Conservation (phyloP, 1,140 invertebrate genomes). For the Paramacrobiotus metropolitanus region DNA sequence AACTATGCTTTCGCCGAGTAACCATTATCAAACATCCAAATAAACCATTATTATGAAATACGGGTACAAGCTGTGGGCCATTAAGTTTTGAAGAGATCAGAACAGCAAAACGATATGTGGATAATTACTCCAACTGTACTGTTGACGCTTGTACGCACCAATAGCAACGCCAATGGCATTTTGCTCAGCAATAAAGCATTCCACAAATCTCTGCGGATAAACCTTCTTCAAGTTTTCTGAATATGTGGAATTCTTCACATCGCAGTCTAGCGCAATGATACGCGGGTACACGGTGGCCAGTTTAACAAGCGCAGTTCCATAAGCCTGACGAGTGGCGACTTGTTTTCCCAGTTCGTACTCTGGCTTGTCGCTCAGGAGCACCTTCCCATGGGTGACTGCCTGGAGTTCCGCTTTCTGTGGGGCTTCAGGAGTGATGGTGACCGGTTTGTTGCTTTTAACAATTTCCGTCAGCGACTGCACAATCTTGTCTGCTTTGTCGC, state of each 20-base stretch:
- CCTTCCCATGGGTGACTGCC: slow-evolving; percentile 23
- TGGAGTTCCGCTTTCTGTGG: slow-evolving; percentile 12
- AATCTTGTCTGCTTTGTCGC: slow-evolving; percentile 45
- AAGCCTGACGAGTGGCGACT: slow-evolving; percentile 75
- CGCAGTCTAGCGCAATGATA: slow-evolving; percentile 76
- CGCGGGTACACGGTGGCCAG: slow-evolving; percentile 50
- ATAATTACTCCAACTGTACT: slow-evolving; percentile 9
- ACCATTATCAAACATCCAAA: neutral
- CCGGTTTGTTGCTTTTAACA: slow-evolving; percentile 12
- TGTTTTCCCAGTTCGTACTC: slow-evolving; percentile 43
- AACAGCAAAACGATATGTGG: too few species aligned
- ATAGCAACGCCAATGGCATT: slow-evolving; percentile 88
- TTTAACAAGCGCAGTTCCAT: slow-evolving; percentile 76
- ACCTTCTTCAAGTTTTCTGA: slow-evolving; percentile 67
- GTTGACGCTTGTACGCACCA: slow-evolving; percentile 29
- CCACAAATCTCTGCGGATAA: slow-evolving; percentile 52
- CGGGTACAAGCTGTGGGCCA: too few species aligned
- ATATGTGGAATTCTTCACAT: slow-evolving; percentile 96
- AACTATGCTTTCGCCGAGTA: too few species aligned
- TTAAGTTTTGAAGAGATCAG: too few species aligned
- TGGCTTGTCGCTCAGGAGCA: slow-evolving; percentile 58
- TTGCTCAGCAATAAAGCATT: slow-evolving; percentile 98
- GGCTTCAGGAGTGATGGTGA: slow-evolving; percentile 12
- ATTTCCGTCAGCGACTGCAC: slow-evolving; percentile 33
- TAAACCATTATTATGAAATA: too few species aligned